Conservation (phyloP, 2,888 invertebrate genomes). For the Chymomyza procnemis region DNA sequence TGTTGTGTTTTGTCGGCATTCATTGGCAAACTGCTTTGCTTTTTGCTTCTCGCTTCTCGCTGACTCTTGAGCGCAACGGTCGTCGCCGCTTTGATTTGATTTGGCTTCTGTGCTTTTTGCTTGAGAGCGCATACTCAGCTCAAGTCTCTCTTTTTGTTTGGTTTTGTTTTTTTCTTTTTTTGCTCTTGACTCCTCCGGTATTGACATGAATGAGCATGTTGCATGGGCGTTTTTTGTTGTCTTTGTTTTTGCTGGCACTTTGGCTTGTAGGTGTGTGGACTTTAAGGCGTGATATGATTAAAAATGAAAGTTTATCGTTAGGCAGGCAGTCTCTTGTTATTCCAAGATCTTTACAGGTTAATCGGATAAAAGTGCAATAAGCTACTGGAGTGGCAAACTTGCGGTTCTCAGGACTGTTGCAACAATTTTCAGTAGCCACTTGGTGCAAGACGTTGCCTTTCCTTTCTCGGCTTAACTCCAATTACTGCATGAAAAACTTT, state of each 20-base stretch:
- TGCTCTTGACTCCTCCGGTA: no score
- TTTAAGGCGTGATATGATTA: slow-evolving; percentile 23
- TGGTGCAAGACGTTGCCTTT: no score
- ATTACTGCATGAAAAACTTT: no score
- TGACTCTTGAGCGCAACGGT: slow-evolving; percentile 41
- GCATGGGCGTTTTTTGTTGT: slow-evolving; percentile 1
- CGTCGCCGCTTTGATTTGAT: slow-evolving; percentile 57
- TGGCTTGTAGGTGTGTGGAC: neutral
- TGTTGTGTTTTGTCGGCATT: slow-evolving; percentile 10
- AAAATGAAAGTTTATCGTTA: slow-evolving; percentile 35
- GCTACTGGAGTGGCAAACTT: no score
- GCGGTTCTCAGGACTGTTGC: no score
- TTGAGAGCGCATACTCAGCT: slow-evolving; percentile 42
- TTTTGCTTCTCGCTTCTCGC: slow-evolving; percentile 22
- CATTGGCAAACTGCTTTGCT: slow-evolving; percentile 26
- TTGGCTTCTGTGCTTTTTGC: slow-evolving; percentile 55
- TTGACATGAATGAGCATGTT: slow-evolving; percentile 32
- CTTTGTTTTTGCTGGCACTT: neutral
- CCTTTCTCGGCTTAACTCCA: no score
- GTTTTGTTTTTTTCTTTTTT: slow-evolving; percentile 8
- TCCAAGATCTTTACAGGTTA: no score
- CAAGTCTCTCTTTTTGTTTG: slow-evolving; percentile 25
- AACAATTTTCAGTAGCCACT: no score
- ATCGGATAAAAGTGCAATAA: no score
- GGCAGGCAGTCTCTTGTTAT: neutral